Conservation (phyloP, 1,140 invertebrate species). For the Rhyacophila brunnea region DNA sequence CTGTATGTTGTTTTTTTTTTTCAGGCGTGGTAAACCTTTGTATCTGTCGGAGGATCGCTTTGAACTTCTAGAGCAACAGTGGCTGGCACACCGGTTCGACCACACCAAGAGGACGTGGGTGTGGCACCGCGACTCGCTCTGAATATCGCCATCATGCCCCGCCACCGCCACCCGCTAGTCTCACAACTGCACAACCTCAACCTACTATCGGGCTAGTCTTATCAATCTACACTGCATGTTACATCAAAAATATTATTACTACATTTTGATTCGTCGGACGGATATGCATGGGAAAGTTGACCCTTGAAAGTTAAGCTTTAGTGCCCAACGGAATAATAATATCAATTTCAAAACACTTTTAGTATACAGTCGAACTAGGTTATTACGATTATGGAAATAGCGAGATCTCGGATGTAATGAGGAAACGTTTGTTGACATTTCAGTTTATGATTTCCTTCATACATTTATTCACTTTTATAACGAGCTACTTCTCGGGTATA, state of each 20-base stretch:
- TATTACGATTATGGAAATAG: too few relatives aligned
- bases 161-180: neutral
- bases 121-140: constrained; percentile 82
- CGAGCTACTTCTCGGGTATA: too few relatives aligned
- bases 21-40: constrained; percentile 89
- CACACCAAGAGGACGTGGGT: constrained; percentile 91
- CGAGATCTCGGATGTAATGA: too few relatives aligned
- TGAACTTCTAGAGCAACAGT: constrained; percentile 88
- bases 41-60: constrained; percentile 89
- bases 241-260: neutral
- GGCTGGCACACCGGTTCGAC: constrained; percentile 92
- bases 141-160: constrained; percentile 29
- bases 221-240: neutral
- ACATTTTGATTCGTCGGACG: neutral
- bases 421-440: too few relatives aligned
- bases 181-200: neutral
- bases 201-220: neutral
- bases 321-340: too few relatives aligned
- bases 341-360: too few relatives aligned
- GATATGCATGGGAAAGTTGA: neutral
- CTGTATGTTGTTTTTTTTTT: constrained; percentile 41
- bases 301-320: too few relatives aligned
- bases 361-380: too few relatives aligned
- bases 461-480: too few relatives aligned
- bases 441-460: too few relatives aligned